Percentiles rank a stretch among this genome's conserved stretches.
Evolutionary conservation across 2,888 invertebrate species (phyloP).

Genomic region (Polyommatus iphigenia): DNA sequence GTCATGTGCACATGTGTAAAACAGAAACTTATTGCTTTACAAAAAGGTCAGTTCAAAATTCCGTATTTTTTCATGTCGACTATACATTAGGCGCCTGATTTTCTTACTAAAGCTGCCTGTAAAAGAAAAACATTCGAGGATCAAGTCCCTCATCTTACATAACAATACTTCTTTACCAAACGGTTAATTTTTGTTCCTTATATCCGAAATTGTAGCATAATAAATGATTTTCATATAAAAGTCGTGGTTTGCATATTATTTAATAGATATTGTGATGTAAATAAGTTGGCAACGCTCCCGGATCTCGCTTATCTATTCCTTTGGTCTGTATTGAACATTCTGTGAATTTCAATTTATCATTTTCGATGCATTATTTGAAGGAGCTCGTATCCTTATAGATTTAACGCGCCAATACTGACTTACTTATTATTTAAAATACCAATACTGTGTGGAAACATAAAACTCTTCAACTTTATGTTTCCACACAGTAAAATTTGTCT

Average conservation of each 20-base stretch:
- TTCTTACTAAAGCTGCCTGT: no score
- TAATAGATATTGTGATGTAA: conserved; percentile 15
- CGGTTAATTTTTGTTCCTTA: not conserved
- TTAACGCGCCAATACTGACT: not conserved
- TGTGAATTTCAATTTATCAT: conserved; percentile 20
- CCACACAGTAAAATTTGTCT: no score
- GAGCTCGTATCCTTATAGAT: not conserved
- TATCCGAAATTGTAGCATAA: not conserved
- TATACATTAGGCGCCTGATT: no score
- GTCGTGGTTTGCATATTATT: not conserved
- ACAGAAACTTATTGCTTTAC: no score
- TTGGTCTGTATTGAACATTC: conserved; percentile 16
- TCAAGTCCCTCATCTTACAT: no score
- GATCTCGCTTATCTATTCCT: conserved; percentile 14
- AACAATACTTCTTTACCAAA: not conserved
- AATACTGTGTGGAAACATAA: no score
- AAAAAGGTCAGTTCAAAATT: no score
- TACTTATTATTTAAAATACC: not conserved
- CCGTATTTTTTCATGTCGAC: no score
- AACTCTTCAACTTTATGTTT: no score
- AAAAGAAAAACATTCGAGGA: no score
- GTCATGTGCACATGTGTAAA: no score
- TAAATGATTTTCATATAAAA: not conserved
- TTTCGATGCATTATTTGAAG: conserved; percentile 17
- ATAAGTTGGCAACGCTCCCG: conserved; percentile 7